Percentiles rank a stretch among this genome's conserved stretches.
Conservation (phyloP, 2,113 vertebrate genomes). For the Bagarius yarrelli region DNA sequence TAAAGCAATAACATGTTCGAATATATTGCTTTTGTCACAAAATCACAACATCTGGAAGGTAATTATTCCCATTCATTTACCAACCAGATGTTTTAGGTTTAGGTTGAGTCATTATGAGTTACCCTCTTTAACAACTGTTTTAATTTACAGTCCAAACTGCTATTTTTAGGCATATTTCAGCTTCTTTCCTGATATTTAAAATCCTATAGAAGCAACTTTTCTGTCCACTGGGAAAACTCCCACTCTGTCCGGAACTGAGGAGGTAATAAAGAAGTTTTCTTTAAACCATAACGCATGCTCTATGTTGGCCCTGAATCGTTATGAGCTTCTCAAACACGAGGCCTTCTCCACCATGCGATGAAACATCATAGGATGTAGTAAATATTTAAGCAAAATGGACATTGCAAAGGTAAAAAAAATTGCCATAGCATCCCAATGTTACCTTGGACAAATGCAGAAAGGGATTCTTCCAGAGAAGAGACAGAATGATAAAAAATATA, state of each 20-base stretch:
- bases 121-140: too few relatives aligned
- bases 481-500: neutral
- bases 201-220: neutral
- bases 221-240: neutral
- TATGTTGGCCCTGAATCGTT: neutral
- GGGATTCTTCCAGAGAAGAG: constrained; percentile 4
- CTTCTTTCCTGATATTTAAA: neutral
- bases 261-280: constrained; percentile 1
- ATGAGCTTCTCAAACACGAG: neutral
- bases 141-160: neutral
- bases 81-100: neutral
- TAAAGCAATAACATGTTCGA: neutral
- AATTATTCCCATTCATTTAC: neutral
- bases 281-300: neutral
- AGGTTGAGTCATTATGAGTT: neutral
- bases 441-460: constrained; percentile 14
- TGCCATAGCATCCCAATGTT: constrained; percentile 4
- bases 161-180: neutral
- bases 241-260: neutral
- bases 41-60: neutral
- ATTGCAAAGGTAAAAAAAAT: neutral
- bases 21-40: neutral
- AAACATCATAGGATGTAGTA: neutral
- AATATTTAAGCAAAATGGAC: neutral
- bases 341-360: neutral